phyloP scores from a whole-genome alignment of 2,113 vertebrate genomes.

The Lutjanus erythropterus region DNA sequence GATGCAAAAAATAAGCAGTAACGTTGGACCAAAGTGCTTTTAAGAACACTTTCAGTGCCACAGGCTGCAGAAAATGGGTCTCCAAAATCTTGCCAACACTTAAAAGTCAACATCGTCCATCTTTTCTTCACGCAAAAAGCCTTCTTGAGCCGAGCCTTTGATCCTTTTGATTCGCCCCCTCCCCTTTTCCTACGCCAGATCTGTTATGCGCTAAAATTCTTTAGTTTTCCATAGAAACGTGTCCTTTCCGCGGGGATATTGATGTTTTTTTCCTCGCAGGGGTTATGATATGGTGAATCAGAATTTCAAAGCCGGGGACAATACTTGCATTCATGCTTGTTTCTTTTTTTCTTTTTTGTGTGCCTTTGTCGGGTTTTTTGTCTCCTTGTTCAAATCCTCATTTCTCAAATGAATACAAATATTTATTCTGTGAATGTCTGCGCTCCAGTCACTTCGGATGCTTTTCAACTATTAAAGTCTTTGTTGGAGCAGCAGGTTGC shows the following conservation, averaged over 20 bases:
- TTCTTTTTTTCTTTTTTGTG: slow-evolving; percentile 61
- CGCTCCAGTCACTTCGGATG: slow-evolving; percentile 89
- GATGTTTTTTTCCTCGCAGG: slow-evolving; percentile 99
- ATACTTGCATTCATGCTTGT: slow-evolving; percentile 91
- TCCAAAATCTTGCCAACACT: slow-evolving; percentile 85
- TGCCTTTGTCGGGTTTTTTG: slow-evolving; percentile 77
- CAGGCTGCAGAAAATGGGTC: slow-evolving; percentile 81
- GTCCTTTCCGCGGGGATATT: slow-evolving; percentile 97
- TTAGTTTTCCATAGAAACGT: slow-evolving; percentile 99
- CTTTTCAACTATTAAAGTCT: slow-evolving; percentile 91
- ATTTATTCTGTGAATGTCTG: slow-evolving; percentile 91
- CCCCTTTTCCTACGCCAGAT: slow-evolving; percentile 84
- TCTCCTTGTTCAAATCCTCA: slow-evolving; percentile 83
- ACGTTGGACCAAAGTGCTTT: neutral
- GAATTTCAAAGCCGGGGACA: slow-evolving; percentile 93
- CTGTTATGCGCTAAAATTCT: slow-evolving; percentile 97
- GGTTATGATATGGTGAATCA: slow-evolving; percentile 99
- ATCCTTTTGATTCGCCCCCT: slow-evolving; percentile 90
- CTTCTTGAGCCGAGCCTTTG: slow-evolving; percentile 92
- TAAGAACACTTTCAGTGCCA: slow-evolving; percentile 83
- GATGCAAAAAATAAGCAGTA: too few species aligned
- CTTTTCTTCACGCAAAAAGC: slow-evolving; percentile 91
- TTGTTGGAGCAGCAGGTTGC: slow-evolving; percentile 94
- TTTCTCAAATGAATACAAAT: slow-evolving; percentile 94
- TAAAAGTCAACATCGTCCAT: slow-evolving; percentile 94